A percentile compares a stretch with the other conserved stretches of the same genome.
Evolutionary conservation across 2,797 vertebrate species (phyloP).

Genomic region (Carduelis carduelis): DNA sequence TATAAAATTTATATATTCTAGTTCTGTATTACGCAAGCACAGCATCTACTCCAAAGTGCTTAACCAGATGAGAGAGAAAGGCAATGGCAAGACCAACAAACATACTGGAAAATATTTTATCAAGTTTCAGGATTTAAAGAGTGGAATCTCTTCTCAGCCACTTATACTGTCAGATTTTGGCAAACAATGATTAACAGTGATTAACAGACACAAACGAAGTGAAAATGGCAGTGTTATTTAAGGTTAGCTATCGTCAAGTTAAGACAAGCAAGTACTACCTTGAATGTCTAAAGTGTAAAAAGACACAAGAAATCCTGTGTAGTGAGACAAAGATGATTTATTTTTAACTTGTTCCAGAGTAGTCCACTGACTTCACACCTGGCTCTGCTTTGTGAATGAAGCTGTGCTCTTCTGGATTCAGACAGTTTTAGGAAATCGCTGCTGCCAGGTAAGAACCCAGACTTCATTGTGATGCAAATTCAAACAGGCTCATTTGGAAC

Average conservation of each 20-base stretch:
- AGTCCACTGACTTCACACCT: background rate
- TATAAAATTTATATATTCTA: background rate
- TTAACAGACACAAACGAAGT: background rate
- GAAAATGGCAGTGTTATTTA: background rate
- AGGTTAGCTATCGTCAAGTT: background rate
- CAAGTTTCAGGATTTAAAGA: background rate
- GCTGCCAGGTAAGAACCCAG: background rate
- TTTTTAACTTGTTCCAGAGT: background rate
- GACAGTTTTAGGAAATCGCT: background rate
- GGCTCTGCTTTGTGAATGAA: background rate
- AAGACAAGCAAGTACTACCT: background rate
- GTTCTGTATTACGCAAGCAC: background rate
- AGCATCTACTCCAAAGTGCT: background rate
- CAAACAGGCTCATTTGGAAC: background rate
- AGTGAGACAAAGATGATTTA: background rate
- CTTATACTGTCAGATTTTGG: background rate
- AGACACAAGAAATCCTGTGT: background rate
- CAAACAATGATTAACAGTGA: background rate
- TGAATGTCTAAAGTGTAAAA: background rate
- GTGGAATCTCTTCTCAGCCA: background rate
- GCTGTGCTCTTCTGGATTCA: background rate
- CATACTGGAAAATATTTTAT: background rate
- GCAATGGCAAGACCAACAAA: background rate
- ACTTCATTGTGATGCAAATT: background rate
- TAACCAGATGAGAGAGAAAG: background rate